A percentile compares a stretch with the other conserved stretches of the same genome.
Conservation (phyloP, 2,113 vertebrate species). For the Penelope pileata region DNA sequence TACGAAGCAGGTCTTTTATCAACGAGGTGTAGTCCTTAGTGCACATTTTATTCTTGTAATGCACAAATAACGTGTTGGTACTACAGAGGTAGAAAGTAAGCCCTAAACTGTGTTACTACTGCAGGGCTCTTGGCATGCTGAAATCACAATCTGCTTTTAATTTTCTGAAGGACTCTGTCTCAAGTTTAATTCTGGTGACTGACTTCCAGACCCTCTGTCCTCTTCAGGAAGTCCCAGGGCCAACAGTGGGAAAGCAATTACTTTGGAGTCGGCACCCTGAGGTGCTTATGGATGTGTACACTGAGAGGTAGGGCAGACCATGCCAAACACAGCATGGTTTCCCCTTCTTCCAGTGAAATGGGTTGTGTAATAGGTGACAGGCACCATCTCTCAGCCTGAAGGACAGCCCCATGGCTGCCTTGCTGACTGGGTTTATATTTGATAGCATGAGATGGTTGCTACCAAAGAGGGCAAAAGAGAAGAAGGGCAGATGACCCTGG, state of each 20-base stretch:
- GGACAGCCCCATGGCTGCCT: background rate
- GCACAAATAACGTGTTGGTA: background rate
- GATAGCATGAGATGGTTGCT: background rate
- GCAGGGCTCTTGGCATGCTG: constrained; percentile 2
- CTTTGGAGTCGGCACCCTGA: background rate
- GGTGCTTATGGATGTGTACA: constrained; percentile 23
- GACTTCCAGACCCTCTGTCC: background rate
- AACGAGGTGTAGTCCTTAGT: background rate
- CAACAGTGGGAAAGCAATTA: constrained; percentile 12
- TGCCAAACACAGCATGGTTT: background rate
- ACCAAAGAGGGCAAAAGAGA: background rate
- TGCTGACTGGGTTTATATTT: background rate
- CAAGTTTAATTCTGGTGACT: background rate
- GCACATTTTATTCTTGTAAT: background rate
- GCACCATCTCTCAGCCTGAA: background rate
- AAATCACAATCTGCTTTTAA: constrained; percentile 38
- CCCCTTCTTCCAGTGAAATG: background rate
- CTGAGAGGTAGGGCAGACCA: background rate
- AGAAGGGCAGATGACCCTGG: background rate
- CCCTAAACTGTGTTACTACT: background rate
- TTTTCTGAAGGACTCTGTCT: constrained; percentile 9
- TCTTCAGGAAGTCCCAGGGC: background rate
- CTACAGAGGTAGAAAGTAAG: background rate
- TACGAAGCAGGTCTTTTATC: background rate
- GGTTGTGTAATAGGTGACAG: background rate